Evolutionary conservation across 2,888 invertebrate species (phyloP).

Genomic region (Nephrotoma flavescens): DNA sequence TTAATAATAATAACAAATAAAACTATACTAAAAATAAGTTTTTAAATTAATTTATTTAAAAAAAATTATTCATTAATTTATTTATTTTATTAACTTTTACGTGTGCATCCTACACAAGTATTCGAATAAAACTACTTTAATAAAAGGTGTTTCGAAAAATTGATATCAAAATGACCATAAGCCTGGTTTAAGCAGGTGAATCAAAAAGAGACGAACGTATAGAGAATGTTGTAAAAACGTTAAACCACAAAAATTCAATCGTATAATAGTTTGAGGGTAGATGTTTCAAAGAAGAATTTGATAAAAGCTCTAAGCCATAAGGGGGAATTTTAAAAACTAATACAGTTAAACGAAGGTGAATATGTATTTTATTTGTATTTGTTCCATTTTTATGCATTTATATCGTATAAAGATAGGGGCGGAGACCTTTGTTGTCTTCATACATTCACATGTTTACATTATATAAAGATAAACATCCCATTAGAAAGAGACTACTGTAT

Average conservation of each 20-base stretch:
- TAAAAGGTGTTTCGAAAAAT: constrained; percentile 2
- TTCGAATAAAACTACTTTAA: constrained; percentile 2
- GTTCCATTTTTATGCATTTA: not conserved
- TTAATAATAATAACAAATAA: not conserved
- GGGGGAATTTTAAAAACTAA: not conserved
- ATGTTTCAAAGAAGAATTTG: not conserved
- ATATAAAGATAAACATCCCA: not conserved
- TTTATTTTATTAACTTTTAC: not conserved
- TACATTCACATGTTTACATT: not conserved
- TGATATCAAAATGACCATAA: constrained; percentile 1
- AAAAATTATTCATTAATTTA: not conserved
- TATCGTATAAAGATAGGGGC: not conserved
- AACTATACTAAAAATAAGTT: not conserved
- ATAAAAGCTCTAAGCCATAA: not conserved
- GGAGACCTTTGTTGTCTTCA: not conserved
- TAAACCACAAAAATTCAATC: not conserved
- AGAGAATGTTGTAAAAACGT: not conserved
- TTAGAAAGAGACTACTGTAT: not conserved
- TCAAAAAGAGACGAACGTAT: not conserved
- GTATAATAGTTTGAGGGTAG: not conserved
- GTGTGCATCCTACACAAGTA: constrained; percentile 5
- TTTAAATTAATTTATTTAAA: not conserved
- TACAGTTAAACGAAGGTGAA: not conserved
- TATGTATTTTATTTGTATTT: not conserved
- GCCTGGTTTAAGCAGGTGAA: not conserved